Evolutionary conservation across 2,113 vertebrate species (phyloP).

Genomic region (Paratilapia polleni): DNA sequence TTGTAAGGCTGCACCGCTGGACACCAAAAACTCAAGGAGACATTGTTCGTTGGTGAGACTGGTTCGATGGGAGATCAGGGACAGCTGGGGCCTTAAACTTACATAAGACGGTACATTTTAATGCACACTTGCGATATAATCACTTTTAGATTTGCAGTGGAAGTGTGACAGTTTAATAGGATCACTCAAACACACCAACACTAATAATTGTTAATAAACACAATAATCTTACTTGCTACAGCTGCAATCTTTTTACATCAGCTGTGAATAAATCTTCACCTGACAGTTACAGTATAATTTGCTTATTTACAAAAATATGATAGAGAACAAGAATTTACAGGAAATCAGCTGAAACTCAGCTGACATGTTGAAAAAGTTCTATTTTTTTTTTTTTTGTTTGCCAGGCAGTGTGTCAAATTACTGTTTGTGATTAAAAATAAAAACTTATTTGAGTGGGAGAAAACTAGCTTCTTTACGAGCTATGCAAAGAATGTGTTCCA

Average conservation of each 20-base stretch:
- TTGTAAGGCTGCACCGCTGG: neutral
- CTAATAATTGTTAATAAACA: neutral
- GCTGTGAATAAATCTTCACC: neutral
- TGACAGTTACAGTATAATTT: neutral
- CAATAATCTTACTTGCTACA: neutral
- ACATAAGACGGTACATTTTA: neutral
- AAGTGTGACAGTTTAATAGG: neutral
- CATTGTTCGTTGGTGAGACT: neutral
- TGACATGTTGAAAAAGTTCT: neutral
- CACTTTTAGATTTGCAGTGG: neutral
- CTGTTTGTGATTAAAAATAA: neutral
- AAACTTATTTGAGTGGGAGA: neutral
- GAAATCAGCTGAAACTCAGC: neutral
- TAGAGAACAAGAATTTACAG: neutral
- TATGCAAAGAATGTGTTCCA: neutral
- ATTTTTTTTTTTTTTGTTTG: neutral
- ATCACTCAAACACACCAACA: neutral
- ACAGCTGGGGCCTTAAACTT: neutral
- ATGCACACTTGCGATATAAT: neutral
- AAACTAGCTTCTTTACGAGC: neutral
- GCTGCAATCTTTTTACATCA: too few relatives aligned
- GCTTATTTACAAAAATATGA: neutral
- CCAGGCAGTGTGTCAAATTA: neutral
- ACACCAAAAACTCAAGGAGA: neutral
- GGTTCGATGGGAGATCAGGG: neutral